phyloP scores from a whole-genome alignment of 2,113 vertebrate genomes.

The Alectura lathami region DNA sequence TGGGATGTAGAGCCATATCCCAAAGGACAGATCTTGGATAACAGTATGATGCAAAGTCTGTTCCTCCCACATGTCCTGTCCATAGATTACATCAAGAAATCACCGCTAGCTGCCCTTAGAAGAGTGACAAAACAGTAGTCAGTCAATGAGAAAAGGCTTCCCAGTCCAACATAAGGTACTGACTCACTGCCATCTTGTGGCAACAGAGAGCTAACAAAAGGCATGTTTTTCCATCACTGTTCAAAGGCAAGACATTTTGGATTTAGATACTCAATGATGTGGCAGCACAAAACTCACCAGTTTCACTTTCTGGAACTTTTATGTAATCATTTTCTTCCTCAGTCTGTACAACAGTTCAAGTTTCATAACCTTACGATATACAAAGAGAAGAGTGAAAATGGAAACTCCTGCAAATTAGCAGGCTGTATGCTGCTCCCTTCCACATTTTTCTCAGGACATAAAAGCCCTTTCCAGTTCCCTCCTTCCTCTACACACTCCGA shows the following conservation, averaged over 20 bases:
- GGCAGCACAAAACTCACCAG: neutral
- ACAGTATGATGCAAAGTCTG: neutral
- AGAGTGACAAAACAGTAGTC: neutral
- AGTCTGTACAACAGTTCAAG: neutral
- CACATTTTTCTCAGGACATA: neutral
- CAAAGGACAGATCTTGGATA: neutral
- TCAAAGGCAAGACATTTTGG: neutral
- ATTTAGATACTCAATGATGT: neutral
- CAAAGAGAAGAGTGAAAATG: neutral
- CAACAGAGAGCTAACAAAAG: neutral
- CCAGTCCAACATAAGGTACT: neutral
- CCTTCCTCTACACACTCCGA: neutral
- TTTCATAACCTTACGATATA: neutral
- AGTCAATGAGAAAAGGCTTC: neutral
- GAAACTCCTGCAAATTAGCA: neutral
- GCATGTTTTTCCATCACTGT: neutral
- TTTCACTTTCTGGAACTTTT: neutral
- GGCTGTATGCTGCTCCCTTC: neutral
- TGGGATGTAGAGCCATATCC: neutral
- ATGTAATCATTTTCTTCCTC: neutral
- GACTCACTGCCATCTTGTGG: constrained; percentile 51
- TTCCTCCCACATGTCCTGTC: neutral
- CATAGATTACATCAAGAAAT: neutral
- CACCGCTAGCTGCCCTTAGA: neutral
- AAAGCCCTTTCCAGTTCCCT: neutral